Percentiles rank a stretch among this genome's conserved stretches.
These are phyloP conservation scores for Sericinus montela DNA, from an alignment of 2,888 invertebrate genomes.

Conservation along the genomic window DNA sequence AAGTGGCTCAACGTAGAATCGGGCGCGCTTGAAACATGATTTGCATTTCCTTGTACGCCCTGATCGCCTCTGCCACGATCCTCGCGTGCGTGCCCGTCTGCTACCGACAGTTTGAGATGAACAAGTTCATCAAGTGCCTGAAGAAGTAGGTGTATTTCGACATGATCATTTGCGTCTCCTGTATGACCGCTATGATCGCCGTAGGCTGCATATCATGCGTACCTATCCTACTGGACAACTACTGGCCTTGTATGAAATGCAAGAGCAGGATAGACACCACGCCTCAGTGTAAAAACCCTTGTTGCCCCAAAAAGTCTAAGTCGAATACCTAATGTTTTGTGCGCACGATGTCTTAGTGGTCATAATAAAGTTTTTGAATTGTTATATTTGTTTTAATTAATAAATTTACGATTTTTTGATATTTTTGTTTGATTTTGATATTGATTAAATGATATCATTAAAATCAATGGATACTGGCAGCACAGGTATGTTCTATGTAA, in stretches of 20 bases:
- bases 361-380: conserved; percentile 10
- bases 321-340: conserved; percentile 3
- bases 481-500: too few species aligned
- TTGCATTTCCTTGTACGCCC: conserved; percentile 62
- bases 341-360: neutral
- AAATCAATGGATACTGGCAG: too few species aligned
- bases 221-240: conserved; percentile 43
- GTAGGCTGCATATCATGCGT: conserved; percentile 44
- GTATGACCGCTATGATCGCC: conserved; percentile 41
- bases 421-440: too few species aligned
- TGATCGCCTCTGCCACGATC: conserved; percentile 59
- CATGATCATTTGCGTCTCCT: conserved; percentile 53
- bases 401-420: too few species aligned
- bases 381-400: neutral
- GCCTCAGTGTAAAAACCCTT: conserved; percentile 39
- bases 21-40: conserved; percentile 49
- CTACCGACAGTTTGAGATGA: conserved; percentile 47
- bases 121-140: conserved; percentile 52
- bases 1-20: conserved; percentile 8
- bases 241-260: conserved; percentile 32
- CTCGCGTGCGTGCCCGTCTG: conserved; percentile 65
- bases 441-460: too few species aligned
- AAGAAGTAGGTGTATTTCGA: conserved; percentile 35
- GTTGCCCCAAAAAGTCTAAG: conserved; percentile 38
- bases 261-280: conserved; percentile 6